phyloP scores from a whole-genome alignment of 2,888 invertebrate species.

The Caenorhabditis uteleia region DNA sequence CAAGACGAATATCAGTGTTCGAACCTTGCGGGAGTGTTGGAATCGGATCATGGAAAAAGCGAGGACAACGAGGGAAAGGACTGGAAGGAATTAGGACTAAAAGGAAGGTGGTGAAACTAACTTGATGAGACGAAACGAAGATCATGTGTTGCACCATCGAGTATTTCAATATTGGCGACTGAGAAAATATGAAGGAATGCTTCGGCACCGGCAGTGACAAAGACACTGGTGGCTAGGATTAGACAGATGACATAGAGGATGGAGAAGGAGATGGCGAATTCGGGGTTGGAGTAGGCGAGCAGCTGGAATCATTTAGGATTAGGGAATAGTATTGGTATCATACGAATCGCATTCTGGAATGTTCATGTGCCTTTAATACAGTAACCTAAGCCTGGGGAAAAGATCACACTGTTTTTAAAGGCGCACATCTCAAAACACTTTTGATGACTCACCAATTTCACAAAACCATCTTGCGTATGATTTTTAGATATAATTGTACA shows the following conservation, averaged over 20 bases:
- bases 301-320: constrained; percentile 31
- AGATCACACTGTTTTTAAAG: too few species aligned
- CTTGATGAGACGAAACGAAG: constrained; percentile 25
- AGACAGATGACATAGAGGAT: constrained; percentile 23
- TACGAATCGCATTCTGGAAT: not conserved
- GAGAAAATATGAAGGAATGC: constrained; percentile 35
- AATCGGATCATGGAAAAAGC: constrained; percentile 18
- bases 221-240: constrained; percentile 20
- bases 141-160: constrained; percentile 39
- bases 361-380: too few species aligned
- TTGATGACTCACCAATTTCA: too few species aligned
- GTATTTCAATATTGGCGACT: constrained; percentile 10
- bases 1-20: constrained; percentile 29
- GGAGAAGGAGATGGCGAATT: constrained; percentile 29
- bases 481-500: constrained; percentile 24
- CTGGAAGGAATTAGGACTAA: constrained; percentile 18
- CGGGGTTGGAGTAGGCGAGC: constrained; percentile 18
- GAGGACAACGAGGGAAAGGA: constrained; percentile 26
- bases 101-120: not conserved
- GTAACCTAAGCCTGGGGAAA: too few species aligned
- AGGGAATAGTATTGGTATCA: not conserved
- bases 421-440: too few species aligned
- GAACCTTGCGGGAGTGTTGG: constrained; percentile 13
- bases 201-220: constrained; percentile 29
- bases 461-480: constrained; percentile 16